Evolutionary conservation across 2,113 vertebrate species (phyloP), one percentile per base, ranked within the genome.

Genomic region (Neotragus pygmaeus): DNA sequence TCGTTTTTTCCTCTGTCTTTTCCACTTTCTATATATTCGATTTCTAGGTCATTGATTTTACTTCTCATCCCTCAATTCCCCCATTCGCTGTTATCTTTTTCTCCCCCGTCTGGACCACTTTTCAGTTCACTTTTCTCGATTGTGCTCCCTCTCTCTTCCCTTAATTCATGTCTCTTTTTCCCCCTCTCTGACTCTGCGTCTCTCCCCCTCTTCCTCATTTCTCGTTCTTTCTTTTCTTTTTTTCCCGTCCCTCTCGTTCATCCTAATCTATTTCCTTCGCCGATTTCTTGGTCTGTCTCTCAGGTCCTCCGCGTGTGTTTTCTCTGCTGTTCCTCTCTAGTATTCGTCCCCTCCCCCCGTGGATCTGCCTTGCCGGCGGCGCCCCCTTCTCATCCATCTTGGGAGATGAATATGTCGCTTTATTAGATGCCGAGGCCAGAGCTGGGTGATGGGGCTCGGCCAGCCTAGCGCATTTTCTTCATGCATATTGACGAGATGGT

Each of bases 401-500:
- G 85, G 89, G 94, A 96, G 99, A 99, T 99, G 99, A 99, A 99
- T 99, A 99, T 99, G 99, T 99, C 99, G 99, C 99, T 98, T 99
- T 99, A 99, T 99, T 99, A 99, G 99, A 99, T 99, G 99, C 99
- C 98, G 99, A 99, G 99, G 99, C 99, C 99, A 99, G 99, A 99
- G 99, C 99, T 98, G 98, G 99, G 99, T 99, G 99, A 99, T 98
- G 99, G 99, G 99, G 99, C 99, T 99, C 98, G 99, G 99, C 98
- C 99, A 99, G 99, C 99, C 99, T 99, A 3, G 99, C 99, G 99
- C 99, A 98, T 99, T 99, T 99, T 99, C 99, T 99, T 99, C 99
- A 99, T 99, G 99, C 99, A 99, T 99, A 99, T 99, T 99, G 99
- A 99, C 99, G 98, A 98, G 99, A 99, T 99, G 99, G 98, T 99